A percentile compares a stretch with the other conserved stretches of the same genome.
Evolutionary conservation across 1,140 invertebrate genomes (phyloP).

Genomic region (Dendroctonus ponderosae): DNA sequence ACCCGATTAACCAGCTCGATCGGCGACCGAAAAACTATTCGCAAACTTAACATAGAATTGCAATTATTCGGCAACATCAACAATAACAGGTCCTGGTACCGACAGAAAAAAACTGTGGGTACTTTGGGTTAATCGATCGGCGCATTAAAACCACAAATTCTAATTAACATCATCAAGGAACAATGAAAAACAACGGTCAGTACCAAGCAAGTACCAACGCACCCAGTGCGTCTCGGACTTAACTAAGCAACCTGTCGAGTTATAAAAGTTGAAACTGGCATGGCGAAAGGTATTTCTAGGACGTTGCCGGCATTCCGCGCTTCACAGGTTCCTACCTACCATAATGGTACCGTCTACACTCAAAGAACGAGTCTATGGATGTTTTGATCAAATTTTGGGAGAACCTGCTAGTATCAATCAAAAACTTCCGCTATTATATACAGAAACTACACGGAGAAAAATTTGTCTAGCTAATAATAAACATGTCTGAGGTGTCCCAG

Average conservation of each 20-base stretch:
- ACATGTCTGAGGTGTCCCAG: no score
- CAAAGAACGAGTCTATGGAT: background rate
- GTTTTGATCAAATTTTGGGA: no score
- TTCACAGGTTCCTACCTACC: constrained; percentile 6
- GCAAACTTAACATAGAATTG: background rate
- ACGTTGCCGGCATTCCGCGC: constrained; percentile 7
- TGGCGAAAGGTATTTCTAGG: constrained; percentile 12
- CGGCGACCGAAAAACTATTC: background rate
- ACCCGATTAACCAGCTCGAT: no score
- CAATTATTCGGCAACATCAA: background rate
- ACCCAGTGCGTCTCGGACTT: background rate
- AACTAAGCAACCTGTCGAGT: background rate
- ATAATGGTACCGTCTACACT: constrained; percentile 5
- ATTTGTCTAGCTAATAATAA: no score
- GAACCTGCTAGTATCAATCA: no score
- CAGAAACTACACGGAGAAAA: no score
- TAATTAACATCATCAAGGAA: background rate
- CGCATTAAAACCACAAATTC: background rate
- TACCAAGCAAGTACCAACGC: constrained; percentile 1
- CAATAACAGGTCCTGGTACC: background rate
- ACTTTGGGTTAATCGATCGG: background rate
- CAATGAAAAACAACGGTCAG: constrained; percentile 2
- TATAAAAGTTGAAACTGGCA: constrained; percentile 2
- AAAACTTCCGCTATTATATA: no score
- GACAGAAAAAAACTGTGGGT: background rate